Base-by-base conservation (phyloP, 1,140 invertebrate species). In the Elymnias hypermnestra region DNA sequence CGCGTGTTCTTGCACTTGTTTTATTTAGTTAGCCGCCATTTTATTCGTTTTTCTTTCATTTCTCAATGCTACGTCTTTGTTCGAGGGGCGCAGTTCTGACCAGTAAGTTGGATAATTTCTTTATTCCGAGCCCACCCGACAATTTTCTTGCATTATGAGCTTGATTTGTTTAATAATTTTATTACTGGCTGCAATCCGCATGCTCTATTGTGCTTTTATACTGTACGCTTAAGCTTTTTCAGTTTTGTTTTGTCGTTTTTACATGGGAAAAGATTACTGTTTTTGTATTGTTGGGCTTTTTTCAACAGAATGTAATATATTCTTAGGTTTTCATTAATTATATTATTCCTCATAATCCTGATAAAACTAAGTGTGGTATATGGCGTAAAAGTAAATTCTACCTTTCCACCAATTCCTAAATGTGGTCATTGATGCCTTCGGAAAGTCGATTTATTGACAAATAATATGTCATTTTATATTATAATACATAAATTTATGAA, bases 141-240 rank as follows among this genome's bases (percentile, higher is more conserved):
- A 84, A 84, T 84, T 83, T 82, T 82, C 75, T 78, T 66, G 58
- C 62, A 72, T 82, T 82, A 83, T 78, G 73, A 74, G 64, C 57
- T 81, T 83, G 74, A 81, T 82, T 84, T 78, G 75, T 76, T 79
- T 84, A 84, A 83, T 83, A 82, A 82, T 84, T 84, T 81, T 84
- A 84, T 84, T 82, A 82, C 70, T 52, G 66, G 61, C 46, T 55
- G 65, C 61, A 70, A 47, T 73, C 60, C 63, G 53, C 55, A 56
- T 63, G 58, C 58, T 57, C 55, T 61, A 67, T 77, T 75, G 62
- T 72, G 47, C 51, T 68, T 63, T 70, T 67, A 63, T 70, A 35
- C 44, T 31, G 44, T 49, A 40, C 36, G 50, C 54, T 25, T 40
- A 18, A 38, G 22, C 19, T 53, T 45, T 23, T 19, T 49, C 29